Evolutionary conservation across 2,797 vertebrate species (phyloP).

Genomic region (Podargus strigoides): DNA sequence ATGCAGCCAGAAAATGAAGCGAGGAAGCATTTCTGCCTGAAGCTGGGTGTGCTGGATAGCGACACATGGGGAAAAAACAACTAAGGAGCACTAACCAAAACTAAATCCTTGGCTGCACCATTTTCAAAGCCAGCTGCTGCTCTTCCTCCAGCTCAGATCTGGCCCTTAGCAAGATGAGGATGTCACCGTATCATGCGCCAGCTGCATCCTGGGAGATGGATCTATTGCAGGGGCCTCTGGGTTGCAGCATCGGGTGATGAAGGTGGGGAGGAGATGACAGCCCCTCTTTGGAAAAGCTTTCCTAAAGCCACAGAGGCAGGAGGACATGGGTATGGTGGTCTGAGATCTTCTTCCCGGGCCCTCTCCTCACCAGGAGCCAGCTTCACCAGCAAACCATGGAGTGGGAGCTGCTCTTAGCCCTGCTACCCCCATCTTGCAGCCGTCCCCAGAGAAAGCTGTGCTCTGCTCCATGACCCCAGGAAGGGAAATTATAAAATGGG

Average conservation of each 20-base stretch:
- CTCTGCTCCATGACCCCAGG: background rate
- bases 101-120: background rate
- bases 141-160: background rate
- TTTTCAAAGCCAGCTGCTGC: background rate
- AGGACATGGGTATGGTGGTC: fast-evolving
- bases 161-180: background rate
- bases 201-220: background rate
- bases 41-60: background rate
- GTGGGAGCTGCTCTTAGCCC: background rate
- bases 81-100: background rate
- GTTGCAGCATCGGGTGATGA: background rate
- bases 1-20: background rate
- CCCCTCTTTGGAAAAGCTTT: background rate
- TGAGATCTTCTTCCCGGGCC: background rate
- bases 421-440: background rate
- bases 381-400: fast-evolving
- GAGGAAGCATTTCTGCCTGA: background rate
- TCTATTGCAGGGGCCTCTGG: background rate
- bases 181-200: background rate
- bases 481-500: background rate
- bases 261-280: background rate
- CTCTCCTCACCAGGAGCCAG: background rate
- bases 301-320: background rate
- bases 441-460: background rate
- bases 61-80: background rate